phyloP scores from a whole-genome alignment of 2,888 invertebrate species.

The Coleophora flavipennella region DNA sequence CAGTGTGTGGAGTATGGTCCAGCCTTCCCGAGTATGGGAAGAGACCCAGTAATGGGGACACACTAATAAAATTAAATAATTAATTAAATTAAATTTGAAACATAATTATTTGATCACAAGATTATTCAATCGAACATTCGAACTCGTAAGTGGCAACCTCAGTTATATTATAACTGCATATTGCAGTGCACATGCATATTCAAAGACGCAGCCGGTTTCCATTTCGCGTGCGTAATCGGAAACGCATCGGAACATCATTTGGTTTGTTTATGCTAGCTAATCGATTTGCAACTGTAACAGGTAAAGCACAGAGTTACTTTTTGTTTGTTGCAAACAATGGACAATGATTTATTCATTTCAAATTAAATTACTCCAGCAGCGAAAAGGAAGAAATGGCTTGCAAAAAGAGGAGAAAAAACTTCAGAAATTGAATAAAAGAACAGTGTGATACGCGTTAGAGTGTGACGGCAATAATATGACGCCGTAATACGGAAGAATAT shows the following conservation, averaged over 20 bases:
- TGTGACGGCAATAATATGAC: conserved; percentile 45
- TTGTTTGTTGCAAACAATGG: conserved; percentile 16
- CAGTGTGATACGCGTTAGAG: conserved; percentile 44
- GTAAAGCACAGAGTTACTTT: conserved; percentile 20
- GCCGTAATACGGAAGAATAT: conserved; percentile 40
- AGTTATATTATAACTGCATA: conserved; percentile 19
- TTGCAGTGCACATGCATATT: conserved; percentile 51
- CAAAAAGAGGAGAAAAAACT: conserved; percentile 38
- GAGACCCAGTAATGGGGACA: too few species aligned
- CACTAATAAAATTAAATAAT: conserved; percentile 12
- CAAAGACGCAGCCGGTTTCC: conserved; percentile 60
- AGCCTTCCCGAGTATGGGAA: too few species aligned
- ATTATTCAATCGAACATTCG: background rate
- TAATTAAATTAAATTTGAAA: too few species aligned
- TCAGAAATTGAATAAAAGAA: conserved; percentile 28
- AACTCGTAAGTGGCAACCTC: conserved; percentile 5
- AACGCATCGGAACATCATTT: conserved; percentile 38
- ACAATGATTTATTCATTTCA: conserved; percentile 53
- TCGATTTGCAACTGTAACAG: conserved; percentile 37
- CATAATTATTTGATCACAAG: too few species aligned
- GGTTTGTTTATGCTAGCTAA: conserved; percentile 26
- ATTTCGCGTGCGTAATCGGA: conserved; percentile 66
- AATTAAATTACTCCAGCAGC: conserved; percentile 42
- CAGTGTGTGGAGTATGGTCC: too few species aligned
- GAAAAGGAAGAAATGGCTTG: conserved; percentile 47